Evolutionary conservation across 2,888 invertebrate genomes (phyloP).

Genomic region (Drosophila niveifrons): DNA sequence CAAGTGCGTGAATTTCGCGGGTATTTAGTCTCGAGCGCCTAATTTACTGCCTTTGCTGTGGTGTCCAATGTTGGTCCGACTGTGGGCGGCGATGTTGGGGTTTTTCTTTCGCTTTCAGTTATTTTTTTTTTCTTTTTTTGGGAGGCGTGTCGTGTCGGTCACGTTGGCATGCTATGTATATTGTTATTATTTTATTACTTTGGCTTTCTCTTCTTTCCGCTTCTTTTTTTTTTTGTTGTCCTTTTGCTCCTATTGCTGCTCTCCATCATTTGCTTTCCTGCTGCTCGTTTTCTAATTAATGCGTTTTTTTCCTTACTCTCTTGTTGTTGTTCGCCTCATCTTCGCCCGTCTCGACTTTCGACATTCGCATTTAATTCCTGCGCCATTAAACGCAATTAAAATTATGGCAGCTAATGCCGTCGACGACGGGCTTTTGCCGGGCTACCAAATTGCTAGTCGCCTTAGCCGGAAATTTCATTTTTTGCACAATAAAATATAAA

Average conservation of each 20-base stretch:
- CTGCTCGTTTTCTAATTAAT: slow-evolving; percentile 78
- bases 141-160: slow-evolving; percentile 61
- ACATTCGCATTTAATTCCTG: slow-evolving; percentile 67
- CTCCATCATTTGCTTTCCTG: slow-evolving; percentile 26
- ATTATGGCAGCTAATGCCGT: slow-evolving; percentile 75
- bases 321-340: background rate
- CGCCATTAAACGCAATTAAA: slow-evolving; percentile 80
- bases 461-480: slow-evolving; percentile 75
- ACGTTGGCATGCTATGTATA: slow-evolving; percentile 70
- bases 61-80: slow-evolving; percentile 27
- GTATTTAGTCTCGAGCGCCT: slow-evolving; percentile 70
- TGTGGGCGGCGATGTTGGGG: background rate
- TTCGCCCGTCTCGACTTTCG: slow-evolving; percentile 6
- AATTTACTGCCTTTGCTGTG: slow-evolving; percentile 64
- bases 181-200: slow-evolving; percentile 77
- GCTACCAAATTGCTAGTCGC: slow-evolving; percentile 29
- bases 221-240: background rate
- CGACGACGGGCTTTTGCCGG: slow-evolving; percentile 42
- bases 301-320: slow-evolving; percentile 49
- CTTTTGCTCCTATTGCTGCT: slow-evolving; percentile 3
- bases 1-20: slow-evolving; percentile 78
- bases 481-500: slow-evolving; percentile 37
- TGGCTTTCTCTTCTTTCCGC: slow-evolving; percentile 22
- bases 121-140: background rate
- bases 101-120: background rate